A percentile compares a stretch with the other conserved stretches of the same genome.
phyloP scores from a whole-genome alignment of 2,113 vertebrate genomes.

The Dryoscopus gambensis region DNA sequence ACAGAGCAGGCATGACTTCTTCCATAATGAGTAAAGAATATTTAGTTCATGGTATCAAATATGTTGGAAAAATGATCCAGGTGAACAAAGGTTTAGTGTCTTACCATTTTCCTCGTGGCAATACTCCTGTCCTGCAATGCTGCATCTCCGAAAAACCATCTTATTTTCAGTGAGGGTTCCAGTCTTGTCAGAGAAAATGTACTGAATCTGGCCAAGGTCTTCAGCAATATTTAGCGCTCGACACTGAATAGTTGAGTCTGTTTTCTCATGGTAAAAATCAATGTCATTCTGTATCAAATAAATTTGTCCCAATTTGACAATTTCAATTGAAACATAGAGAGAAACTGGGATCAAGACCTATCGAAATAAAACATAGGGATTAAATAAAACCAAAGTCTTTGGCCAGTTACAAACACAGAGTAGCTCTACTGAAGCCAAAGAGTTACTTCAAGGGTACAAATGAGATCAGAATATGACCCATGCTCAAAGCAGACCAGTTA shows the following conservation, averaged over 20 bases:
- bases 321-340: constrained; percentile 95
- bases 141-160: constrained; percentile 94
- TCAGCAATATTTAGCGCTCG: constrained; percentile 92
- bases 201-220: constrained; percentile 92
- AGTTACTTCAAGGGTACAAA: not conserved
- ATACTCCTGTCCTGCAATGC: constrained; percentile 89
- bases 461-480: not conserved
- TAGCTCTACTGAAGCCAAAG: not conserved
- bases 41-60: not conserved
- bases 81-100: not conserved
- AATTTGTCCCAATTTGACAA: constrained; percentile 92
- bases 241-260: constrained; percentile 84
- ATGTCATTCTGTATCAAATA: constrained; percentile 92
- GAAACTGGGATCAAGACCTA: constrained; percentile 97
- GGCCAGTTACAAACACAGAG: not conserved
- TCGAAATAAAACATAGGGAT: not conserved
- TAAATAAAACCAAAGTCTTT: not conserved
- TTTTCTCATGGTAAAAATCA: constrained; percentile 84
- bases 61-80: not conserved
- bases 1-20: not conserved
- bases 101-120: constrained; percentile 91
- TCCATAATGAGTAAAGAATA: not conserved
- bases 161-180: constrained; percentile 97
- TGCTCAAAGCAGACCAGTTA: constrained; percentile 46
- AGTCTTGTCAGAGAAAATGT: constrained; percentile 95